These are phyloP conservation scores for Drosophila arawakana DNA, from an alignment of 1,140 invertebrate genomes.

Conservation along the genomic window DNA sequence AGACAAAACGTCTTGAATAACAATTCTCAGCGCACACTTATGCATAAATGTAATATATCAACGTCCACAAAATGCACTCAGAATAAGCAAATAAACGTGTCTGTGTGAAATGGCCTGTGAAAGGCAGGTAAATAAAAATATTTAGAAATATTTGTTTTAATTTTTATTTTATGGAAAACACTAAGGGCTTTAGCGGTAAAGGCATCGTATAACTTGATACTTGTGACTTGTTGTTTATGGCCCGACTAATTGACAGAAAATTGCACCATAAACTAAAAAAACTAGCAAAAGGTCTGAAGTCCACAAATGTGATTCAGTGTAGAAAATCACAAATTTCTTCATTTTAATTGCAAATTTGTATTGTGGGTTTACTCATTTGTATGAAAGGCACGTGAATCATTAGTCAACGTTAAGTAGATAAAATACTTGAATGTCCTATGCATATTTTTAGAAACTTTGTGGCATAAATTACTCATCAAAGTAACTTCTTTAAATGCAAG, in stretches of 20 bases:
- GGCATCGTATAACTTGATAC: constrained; percentile 7
- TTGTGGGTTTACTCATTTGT: constrained; percentile 1
- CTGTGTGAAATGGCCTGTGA: constrained; percentile 29
- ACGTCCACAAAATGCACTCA: constrained; percentile 62
- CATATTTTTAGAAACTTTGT: background rate
- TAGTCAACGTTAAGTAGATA: constrained; percentile 1
- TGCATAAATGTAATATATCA: constrained; percentile 27
- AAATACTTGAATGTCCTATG: constrained; percentile 1
- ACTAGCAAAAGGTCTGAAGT: background rate
- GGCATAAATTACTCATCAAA: constrained; percentile 8
- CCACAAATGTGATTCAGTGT: background rate
- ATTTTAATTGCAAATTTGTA: constrained; percentile 7
- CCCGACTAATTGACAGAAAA: background rate
- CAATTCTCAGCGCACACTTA: constrained; percentile 30
- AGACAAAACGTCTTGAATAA: constrained; percentile 67
- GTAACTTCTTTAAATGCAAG: background rate
- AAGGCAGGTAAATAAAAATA: constrained; percentile 33
- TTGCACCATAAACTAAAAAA: background rate
- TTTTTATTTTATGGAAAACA: too few relatives aligned
- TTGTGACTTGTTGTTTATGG: constrained; percentile 28
- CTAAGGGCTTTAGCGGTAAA: background rate
- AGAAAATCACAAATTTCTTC: background rate
- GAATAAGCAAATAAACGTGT: constrained; percentile 59
- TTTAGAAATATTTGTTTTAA: constrained; percentile 1
- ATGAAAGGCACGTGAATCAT: constrained; percentile 6